phyloP scores from a whole-genome alignment of 2,888 invertebrate species.

The Lasioglossum figueresi region DNA sequence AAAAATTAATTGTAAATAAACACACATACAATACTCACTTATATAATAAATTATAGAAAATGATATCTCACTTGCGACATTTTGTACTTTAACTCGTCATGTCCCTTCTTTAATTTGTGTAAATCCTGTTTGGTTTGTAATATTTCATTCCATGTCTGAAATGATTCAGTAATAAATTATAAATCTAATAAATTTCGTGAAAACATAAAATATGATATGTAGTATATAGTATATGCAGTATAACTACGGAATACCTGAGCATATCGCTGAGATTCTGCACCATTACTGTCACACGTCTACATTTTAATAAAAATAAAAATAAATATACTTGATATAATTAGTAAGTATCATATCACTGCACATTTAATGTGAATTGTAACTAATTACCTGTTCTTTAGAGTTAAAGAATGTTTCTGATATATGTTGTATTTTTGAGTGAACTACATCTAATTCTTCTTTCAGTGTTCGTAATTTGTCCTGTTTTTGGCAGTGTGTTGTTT shows the following conservation, averaged over 20 bases:
- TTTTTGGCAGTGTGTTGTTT: slow-evolving; percentile 73
- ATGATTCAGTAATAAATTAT: not conserved
- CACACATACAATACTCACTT: not conserved
- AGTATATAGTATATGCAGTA: not conserved
- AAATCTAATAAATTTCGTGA: not conserved
- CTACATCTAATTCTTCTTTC: slow-evolving; percentile 78
- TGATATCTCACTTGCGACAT: slow-evolving; percentile 62
- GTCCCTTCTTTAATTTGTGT: slow-evolving; percentile 70
- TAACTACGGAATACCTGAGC: slow-evolving; percentile 29
- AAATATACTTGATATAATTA: slow-evolving; percentile 8
- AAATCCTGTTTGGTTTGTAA: slow-evolving; percentile 72
- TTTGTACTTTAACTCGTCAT: slow-evolving; percentile 69
- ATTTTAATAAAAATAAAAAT: slow-evolving; percentile 8
- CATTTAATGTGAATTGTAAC: slow-evolving; percentile 3
- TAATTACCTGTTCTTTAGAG: slow-evolving; percentile 69
- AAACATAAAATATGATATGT: not conserved
- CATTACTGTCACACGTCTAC: slow-evolving; percentile 27
- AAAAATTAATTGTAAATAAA: slow-evolving; percentile 20
- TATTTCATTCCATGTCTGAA: slow-evolving; percentile 61
- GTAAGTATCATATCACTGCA: not conserved
- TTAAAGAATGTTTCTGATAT: slow-evolving; percentile 74
- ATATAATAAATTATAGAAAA: slow-evolving; percentile 11
- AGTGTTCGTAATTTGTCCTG: slow-evolving; percentile 75
- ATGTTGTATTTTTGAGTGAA: slow-evolving; percentile 80
- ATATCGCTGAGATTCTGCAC: slow-evolving; percentile 20